These are phyloP conservation scores for Peromyscus attwateri DNA, from an alignment of 2,797 vertebrate genomes.

Conservation along the genomic window DNA sequence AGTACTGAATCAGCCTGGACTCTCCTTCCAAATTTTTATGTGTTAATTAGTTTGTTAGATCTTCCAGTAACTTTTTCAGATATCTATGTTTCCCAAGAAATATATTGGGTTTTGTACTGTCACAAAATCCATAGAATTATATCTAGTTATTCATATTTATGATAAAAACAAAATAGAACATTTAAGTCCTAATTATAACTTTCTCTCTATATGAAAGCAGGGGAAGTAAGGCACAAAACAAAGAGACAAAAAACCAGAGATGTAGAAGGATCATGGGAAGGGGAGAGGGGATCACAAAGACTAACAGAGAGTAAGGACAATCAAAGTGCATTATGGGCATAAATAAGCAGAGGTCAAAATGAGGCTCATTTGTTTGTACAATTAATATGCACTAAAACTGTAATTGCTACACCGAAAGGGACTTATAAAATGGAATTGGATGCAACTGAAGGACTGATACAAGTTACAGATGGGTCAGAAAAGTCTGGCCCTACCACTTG, in stretches of 20 bases:
- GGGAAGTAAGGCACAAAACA: not conserved
- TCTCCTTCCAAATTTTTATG: not conserved
- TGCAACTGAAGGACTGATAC: not conserved
- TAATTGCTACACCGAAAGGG: not conserved
- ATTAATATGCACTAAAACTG: not conserved
- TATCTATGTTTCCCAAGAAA: not conserved
- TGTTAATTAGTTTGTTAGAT: not conserved
- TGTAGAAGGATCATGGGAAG: not conserved
- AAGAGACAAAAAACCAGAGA: not conserved
- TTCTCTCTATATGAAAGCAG: not conserved
- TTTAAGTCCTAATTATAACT: not conserved
- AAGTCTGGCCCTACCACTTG: not conserved
- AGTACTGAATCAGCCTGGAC: not conserved
- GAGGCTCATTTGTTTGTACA: not conserved
- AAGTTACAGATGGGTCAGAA: not conserved
- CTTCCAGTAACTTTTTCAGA: not conserved
- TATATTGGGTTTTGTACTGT: not conserved
- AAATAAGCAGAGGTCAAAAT: not conserved
- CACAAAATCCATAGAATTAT: not conserved
- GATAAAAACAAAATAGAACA: conserved; percentile 8
- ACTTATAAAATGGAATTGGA: not conserved
- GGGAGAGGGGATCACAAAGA: not conserved
- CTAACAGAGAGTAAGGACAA: not conserved
- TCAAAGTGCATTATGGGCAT: not conserved
- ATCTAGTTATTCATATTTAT: not conserved